Evolutionary conservation across 2,797 vertebrate species (phyloP), one percentile per base, ranked within the genome.

Genomic region (Enteromius viviparus): DNA sequence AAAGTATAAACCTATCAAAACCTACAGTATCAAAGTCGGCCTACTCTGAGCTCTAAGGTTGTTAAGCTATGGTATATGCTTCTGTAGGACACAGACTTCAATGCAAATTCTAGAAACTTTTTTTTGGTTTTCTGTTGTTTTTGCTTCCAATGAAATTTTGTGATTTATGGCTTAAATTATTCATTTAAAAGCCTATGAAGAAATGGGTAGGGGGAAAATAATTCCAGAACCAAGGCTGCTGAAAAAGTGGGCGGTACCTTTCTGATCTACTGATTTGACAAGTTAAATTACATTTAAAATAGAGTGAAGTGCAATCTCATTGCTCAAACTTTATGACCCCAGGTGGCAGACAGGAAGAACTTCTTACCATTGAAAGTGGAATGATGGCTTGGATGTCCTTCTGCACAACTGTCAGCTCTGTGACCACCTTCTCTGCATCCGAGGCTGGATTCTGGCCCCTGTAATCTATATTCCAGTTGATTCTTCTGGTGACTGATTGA

Each of bases 381-480:
- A 99, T 94, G 11, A 99, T 98, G 90, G 98, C 97, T 82, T 97
- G 95, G 60, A 99, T 97, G 78, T 99, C 98, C 81, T 96, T 94
- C 94, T 99, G 98, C 89, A 99, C 97, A 82, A 98, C 98, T 0
- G 97, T 98, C 89, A 99, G 87, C 92, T 99, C 98, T 0, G 98
- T 99, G 86, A 99, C 97, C 0, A 96, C 98, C 91, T 98, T 96
- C 89, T 99, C 98, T 0, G 97, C 94, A 69, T 99, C 97, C 0
- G 97, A 94, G 0, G 94, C 93, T 0, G 97, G 95, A 53, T 95
- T 96, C 65, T 95, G 96, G 10, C 96, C 97, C 2, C 95, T 95
- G 92, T 99, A 99, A 91, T 99, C 98, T 0, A 99, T 95, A 91
- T 99, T 97, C 98, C 98, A 99, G 96, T 99, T 98, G 94, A 99